Conservation (phyloP, 30 jellyfish, hydroid and myxozoan species). For the Chironex yamaguchii region DNA sequence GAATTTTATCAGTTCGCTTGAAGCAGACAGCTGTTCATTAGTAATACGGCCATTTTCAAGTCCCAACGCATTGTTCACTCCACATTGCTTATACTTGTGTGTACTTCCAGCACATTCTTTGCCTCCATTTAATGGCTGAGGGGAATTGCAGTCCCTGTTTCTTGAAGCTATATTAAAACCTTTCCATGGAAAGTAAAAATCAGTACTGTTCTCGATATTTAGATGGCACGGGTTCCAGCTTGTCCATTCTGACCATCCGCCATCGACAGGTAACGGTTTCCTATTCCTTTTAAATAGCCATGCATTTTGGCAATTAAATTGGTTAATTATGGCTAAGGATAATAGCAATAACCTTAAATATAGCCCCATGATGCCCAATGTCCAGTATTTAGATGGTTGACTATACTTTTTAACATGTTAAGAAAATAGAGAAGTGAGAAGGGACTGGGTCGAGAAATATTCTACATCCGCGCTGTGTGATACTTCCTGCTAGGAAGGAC, state of each 20-base stretch:
- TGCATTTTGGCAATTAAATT: no score
- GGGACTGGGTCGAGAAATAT: no score
- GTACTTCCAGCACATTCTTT: conserved; percentile 67
- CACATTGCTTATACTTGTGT: conserved; percentile 63
- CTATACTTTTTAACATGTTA: no score
- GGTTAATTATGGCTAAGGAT: no score
- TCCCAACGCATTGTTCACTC: conserved; percentile 72
- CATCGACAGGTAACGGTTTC: conserved; percentile 76
- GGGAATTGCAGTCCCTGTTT: conserved; percentile 64
- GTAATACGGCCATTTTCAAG: conserved; percentile 63
- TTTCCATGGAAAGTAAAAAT: conserved; percentile 14
- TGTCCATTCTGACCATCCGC: conserved; percentile 83
- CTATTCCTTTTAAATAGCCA: conserved; percentile 58
- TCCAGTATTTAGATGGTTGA: no score
- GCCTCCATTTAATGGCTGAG: conserved; percentile 71
- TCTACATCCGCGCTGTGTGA: no score
- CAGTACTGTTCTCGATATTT: conserved; percentile 43
- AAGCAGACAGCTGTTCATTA: conserved; percentile 57
- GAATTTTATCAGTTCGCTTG: conserved; percentile 1
- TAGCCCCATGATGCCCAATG: no score
- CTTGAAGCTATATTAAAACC: conserved; percentile 66
- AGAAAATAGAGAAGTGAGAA: no score
- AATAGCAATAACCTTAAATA: no score
- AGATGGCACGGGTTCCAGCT: conserved; percentile 60
- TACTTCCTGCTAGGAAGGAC: no score